phyloP scores from a whole-genome alignment of 2,797 vertebrate species.

The Australoheros facetus region DNA sequence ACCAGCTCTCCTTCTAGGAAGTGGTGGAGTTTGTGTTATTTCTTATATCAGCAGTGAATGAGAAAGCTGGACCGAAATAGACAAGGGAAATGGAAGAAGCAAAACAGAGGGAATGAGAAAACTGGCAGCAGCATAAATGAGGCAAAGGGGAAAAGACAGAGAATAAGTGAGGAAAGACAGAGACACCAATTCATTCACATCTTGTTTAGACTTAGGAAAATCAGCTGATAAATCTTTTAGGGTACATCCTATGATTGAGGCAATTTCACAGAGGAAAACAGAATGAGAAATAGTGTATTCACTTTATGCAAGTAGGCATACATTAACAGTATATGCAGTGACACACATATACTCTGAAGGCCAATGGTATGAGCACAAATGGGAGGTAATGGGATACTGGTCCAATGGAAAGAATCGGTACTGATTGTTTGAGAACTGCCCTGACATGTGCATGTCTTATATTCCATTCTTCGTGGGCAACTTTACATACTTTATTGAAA shows the following conservation, averaged over 20 bases:
- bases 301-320: conserved; percentile 23
- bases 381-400: conserved; percentile 64
- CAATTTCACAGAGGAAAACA: background rate
- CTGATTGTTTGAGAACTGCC: conserved; percentile 7
- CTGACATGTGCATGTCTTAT: background rate
- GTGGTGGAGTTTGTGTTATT: conserved; percentile 27
- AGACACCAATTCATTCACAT: conserved; percentile 13
- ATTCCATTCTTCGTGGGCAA: background rate
- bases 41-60: conserved; percentile 39
- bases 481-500: background rate
- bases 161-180: background rate
- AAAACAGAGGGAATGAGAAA: conserved; percentile 15
- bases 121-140: conserved; percentile 11
- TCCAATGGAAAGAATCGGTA: conserved; percentile 49
- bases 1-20: conserved; percentile 40
- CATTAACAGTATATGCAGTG: conserved; percentile 6
- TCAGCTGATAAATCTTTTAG: conserved; percentile 5
- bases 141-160: conserved; percentile 11
- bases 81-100: conserved; percentile 17
- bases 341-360: conserved; percentile 54
- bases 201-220: conserved; percentile 5
- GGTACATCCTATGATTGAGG: conserved; percentile 8
- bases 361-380: conserved; percentile 57
- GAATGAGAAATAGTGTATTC: background rate
- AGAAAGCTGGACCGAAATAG: conserved; percentile 32